Base-by-base conservation (phyloP, 1,140 invertebrate species). In the Macrotrachela quadricornifera region DNA sequence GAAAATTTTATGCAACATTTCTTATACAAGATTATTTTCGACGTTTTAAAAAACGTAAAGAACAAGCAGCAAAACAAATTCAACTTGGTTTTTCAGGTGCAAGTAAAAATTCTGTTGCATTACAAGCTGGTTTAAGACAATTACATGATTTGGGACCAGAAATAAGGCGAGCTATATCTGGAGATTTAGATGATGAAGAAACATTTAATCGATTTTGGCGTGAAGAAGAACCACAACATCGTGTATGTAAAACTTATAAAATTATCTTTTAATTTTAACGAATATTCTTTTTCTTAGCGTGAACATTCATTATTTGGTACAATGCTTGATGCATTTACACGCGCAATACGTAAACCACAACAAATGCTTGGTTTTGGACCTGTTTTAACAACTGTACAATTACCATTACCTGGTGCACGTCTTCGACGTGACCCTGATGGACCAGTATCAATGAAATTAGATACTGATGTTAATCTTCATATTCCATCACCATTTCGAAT, bases 1-100 rank as follows among this genome's bases (percentile, higher is more conserved):
- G 94, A 45, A 99, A 99, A 71, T 99, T 99, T 71, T 99, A 99
- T 71, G 94, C 94, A n/a, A 99, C 94, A 6, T 97, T 97, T 76
- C 78, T 99, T 10, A 99, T 99, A 66, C 94, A 99, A 73, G 94
- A 99, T 68, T 99, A 97, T 68, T 99, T 99, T 72, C 77, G 92
- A 55, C 79, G 91, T 61, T 99, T 97, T 69, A 97, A 97, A 72
- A 97, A 97, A 69, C 77, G 90, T 54, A 97, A 95, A 61, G 72
- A 74, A 66, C 70, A 91, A 95, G 68, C 80, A 87, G 63, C 70
- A 72, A 63, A 64, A 70, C 49, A 70, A 73, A 56, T 82, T 87
- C 62, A 76, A 82, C 15, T 71, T 66, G 54, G 51, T 58, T 18
- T 57, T 57, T 39, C 57, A 46, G 63, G 67, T 79, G 82, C 63